Evolutionary conservation across 2,797 vertebrate species (phyloP).

Genomic region (Adrianichthys oophorus): DNA sequence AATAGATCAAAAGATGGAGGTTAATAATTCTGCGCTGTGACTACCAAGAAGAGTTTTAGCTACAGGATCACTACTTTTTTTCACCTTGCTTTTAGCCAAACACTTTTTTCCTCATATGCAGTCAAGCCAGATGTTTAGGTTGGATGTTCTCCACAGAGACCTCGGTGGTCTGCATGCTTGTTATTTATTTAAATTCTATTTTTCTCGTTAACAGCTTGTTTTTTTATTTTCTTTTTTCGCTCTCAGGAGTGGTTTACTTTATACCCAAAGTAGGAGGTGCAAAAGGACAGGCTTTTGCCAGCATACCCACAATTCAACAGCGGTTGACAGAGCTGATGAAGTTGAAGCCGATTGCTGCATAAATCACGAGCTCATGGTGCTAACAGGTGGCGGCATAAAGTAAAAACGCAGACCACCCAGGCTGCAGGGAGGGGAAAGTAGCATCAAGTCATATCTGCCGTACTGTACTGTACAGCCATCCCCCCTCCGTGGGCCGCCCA

Average conservation of each 20-base stretch:
- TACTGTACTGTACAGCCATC: constrained; percentile 84
- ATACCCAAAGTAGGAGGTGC: constrained; percentile 75
- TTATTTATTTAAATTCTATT: constrained; percentile 81
- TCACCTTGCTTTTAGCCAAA: constrained; percentile 56
- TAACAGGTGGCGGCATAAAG: constrained; percentile 90
- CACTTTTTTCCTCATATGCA: constrained; percentile 55
- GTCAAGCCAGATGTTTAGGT: constrained; percentile 62
- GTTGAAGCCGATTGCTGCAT: constrained; percentile 93
- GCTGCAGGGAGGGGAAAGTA: constrained; percentile 73
- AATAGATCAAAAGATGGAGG: too few relatives aligned
- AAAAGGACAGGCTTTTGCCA: constrained; percentile 68
- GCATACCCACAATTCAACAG: constrained; percentile 88
- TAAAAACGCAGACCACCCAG: constrained; percentile 90
- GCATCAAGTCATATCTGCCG: constrained; percentile 80
- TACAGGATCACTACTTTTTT: constrained; percentile 56
- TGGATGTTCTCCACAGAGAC: constrained; percentile 78
- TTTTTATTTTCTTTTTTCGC: constrained; percentile 42
- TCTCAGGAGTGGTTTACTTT: constrained; percentile 79
- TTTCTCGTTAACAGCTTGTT: constrained; percentile 76
- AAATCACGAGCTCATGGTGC: constrained; percentile 88
- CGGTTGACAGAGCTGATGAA: constrained; percentile 82
- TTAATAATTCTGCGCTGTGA: constrained; percentile 14
- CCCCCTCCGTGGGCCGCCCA: constrained; percentile 57
- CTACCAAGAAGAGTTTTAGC: constrained; percentile 22
- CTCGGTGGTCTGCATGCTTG: constrained; percentile 82